These are phyloP conservation scores for Penaeus indicus DNA, from an alignment of 1,140 invertebrate genomes.

Conservation along the genomic window DNA sequence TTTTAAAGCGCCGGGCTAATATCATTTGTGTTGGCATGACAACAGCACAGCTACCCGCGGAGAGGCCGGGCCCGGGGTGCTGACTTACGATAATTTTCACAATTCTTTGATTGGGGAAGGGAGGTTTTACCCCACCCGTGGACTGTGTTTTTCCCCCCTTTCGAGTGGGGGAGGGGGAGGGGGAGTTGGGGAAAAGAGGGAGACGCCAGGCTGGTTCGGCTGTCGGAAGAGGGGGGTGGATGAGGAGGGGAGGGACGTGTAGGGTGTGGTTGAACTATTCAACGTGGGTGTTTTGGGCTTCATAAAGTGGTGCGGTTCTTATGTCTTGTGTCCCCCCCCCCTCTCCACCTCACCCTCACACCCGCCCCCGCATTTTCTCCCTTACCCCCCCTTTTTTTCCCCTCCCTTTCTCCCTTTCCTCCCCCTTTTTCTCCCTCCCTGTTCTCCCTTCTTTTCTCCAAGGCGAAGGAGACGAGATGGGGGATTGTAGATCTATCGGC, in stretches of 20 bases:
- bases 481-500: too few relatives aligned
- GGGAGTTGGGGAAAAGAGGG: not conserved
- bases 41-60: constrained; percentile 60
- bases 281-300: constrained; percentile 13
- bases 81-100: constrained; percentile 52
- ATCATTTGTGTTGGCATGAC: constrained; percentile 64
- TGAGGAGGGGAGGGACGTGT: constrained; percentile 22
- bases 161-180: not conserved
- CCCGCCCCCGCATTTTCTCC: not conserved
- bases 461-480: too few relatives aligned
- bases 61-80: constrained; percentile 17
- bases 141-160: not conserved
- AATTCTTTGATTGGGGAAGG: constrained; percentile 3
- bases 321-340: not conserved
- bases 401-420: not conserved
- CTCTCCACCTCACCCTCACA: not conserved
- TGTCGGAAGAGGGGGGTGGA: not conserved
- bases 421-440: not conserved
- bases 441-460: not conserved
- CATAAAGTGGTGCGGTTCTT: not conserved
- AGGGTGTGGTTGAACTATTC: constrained; percentile 10
- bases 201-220: not conserved
- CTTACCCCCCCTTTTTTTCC: too few relatives aligned
- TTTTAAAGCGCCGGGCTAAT: constrained; percentile 62
- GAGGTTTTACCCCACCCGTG: not conserved